Conservation (phyloP, 2,888 invertebrate species). For the Lutraria lutraria region DNA sequence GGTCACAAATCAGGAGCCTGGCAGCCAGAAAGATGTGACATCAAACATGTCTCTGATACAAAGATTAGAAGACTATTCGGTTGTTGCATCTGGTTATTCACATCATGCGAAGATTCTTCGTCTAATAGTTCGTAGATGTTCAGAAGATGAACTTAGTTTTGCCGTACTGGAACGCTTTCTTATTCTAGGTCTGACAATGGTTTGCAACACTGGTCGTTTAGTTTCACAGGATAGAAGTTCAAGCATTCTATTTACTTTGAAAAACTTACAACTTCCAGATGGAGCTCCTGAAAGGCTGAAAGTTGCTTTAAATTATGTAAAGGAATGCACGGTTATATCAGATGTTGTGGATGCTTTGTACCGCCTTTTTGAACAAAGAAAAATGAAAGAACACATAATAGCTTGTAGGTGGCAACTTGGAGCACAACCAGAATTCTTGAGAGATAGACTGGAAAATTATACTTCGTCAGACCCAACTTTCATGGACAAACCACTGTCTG, state of each 20-base stretch:
- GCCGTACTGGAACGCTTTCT: constrained; percentile 75
- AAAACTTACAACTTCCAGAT: constrained; percentile 45
- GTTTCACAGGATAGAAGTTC: constrained; percentile 55
- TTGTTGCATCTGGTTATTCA: constrained; percentile 55
- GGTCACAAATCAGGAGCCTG: constrained; percentile 49
- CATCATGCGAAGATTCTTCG: constrained; percentile 53
- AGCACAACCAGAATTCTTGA: neutral
- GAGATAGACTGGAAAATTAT: neutral
- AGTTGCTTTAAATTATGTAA: constrained; percentile 48
- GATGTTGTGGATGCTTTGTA: constrained; percentile 60
- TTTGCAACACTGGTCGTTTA: constrained; percentile 72
- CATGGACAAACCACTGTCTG: neutral
- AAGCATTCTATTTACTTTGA: constrained; percentile 57
- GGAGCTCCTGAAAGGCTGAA: constrained; percentile 62
- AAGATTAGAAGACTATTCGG: constrained; percentile 56
- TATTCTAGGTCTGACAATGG: constrained; percentile 67
- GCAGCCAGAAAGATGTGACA: neutral
- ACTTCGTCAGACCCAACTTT: neutral
- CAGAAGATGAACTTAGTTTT: constrained; percentile 34
- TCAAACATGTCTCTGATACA: constrained; percentile 40
- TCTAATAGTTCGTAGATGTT: constrained; percentile 35
- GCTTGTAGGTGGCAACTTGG: constrained; percentile 60
- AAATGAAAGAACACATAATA: constrained; percentile 54
- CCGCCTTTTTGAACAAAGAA: constrained; percentile 57
- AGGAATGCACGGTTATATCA: constrained; percentile 55